phyloP scores from a whole-genome alignment of 2,797 vertebrate species.

The Melanotaenia maccullochi region DNA sequence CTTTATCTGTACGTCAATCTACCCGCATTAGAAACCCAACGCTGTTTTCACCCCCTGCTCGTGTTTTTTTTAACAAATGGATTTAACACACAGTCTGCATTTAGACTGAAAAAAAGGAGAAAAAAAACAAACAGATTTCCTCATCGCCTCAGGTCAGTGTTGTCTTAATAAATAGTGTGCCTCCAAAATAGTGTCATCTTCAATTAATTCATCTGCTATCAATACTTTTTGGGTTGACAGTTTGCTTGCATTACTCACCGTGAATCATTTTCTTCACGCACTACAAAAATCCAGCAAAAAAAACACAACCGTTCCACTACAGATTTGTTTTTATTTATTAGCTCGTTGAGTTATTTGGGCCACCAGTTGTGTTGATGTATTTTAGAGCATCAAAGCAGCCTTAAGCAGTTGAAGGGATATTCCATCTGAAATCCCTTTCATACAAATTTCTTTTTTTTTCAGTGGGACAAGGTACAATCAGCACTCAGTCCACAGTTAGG shows the following conservation, averaged over 20 bases:
- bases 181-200: constrained; percentile 71
- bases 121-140: constrained; percentile 65
- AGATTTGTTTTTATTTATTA: constrained; percentile 14
- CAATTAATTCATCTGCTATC: constrained; percentile 74
- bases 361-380: too few relatives aligned
- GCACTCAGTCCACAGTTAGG: too few relatives aligned
- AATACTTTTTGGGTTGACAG: constrained; percentile 66
- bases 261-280: constrained; percentile 49
- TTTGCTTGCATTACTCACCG: constrained; percentile 52
- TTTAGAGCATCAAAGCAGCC: too few relatives aligned
- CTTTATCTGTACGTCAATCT: constrained; percentile 84
- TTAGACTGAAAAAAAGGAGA: constrained; percentile 57
- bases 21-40: constrained; percentile 65
- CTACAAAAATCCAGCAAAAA: constrained; percentile 32
- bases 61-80: constrained; percentile 66
- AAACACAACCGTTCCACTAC: constrained; percentile 11
- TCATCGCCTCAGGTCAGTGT: constrained; percentile 72
- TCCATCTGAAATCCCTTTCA: too few relatives aligned
- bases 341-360: neutral
- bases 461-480: too few relatives aligned
- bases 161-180: constrained; percentile 78
- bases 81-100: constrained; percentile 79
- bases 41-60: constrained; percentile 61
- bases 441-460: too few relatives aligned
- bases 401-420: too few relatives aligned